These are phyloP conservation scores for Ptilonorhynchus violaceus DNA, from an alignment of 2,113 vertebrate genomes.

Conservation along the genomic window DNA sequence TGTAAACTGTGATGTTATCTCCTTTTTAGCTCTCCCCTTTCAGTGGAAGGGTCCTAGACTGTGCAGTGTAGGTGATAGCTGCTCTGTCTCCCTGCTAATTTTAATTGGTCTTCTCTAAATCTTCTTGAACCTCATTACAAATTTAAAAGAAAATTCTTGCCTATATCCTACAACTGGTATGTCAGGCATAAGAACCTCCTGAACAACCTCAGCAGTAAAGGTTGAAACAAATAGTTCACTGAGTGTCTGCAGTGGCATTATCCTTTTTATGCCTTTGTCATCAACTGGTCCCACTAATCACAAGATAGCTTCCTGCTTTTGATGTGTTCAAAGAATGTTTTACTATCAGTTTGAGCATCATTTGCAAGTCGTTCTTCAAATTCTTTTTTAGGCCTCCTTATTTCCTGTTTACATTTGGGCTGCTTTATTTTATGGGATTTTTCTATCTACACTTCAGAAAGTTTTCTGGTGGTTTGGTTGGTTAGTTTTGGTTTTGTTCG, in stretches of 20 bases:
- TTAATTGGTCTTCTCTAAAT: not conserved
- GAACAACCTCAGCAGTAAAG: not conserved
- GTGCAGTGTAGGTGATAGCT: not conserved
- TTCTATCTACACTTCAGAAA: not conserved
- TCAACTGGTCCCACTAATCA: not conserved
- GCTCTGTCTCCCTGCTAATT: not conserved
- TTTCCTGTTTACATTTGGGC: constrained; percentile 7
- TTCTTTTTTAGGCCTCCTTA: not conserved
- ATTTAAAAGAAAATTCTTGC: not conserved
- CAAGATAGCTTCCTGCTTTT: not conserved
- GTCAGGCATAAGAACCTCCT: not conserved
- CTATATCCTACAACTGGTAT: not conserved
- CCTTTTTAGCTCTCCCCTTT: not conserved
- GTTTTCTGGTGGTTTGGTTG: not conserved
- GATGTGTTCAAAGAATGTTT: constrained; percentile 17
- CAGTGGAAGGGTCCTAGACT: not conserved
- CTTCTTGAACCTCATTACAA: not conserved
- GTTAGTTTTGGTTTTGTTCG: not conserved
- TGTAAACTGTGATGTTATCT: not conserved
- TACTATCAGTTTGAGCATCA: not conserved
- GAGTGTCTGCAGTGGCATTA: not conserved
- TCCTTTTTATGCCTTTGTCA: constrained; percentile 6
- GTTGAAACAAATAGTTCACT: not conserved
- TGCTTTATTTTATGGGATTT: not conserved
- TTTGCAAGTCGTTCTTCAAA: not conserved